A percentile compares a stretch with the other conserved stretches of the same genome.
Evolutionary conservation across 2,797 vertebrate genomes (phyloP).

Genomic region (Pteronotus mesoamericanus): DNA sequence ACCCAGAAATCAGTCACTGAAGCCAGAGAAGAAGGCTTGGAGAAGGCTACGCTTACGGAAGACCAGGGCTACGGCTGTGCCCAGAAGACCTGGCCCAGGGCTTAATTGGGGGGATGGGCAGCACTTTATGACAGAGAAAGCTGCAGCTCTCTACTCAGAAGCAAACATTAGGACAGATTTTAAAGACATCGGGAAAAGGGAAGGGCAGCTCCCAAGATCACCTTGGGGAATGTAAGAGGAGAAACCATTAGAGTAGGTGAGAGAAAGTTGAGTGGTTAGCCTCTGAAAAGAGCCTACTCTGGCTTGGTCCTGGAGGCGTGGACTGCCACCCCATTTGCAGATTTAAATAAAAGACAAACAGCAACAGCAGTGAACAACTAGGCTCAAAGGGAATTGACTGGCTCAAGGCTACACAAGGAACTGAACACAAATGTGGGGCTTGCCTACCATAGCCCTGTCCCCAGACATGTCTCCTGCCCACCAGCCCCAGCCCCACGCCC

Average conservation of each 20-base stretch:
- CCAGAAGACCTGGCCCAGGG: not conserved
- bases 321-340: not conserved
- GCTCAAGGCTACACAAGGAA: not conserved
- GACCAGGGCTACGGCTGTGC: not conserved
- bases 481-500: too few species aligned
- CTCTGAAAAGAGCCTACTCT: not conserved
- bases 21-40: slow-evolving; percentile 96
- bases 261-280: not conserved
- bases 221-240: slow-evolving; percentile 80
- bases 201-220: slow-evolving; percentile 96
- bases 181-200: slow-evolving; percentile 89
- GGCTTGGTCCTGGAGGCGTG: too few species aligned
- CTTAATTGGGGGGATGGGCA: not conserved
- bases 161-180: slow-evolving; percentile 93
- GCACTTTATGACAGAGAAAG: slow-evolving; percentile 95
- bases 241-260: not conserved
- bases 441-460: not conserved
- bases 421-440: not conserved
- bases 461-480: not conserved
- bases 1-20: slow-evolving; percentile 98
- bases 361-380: not conserved
- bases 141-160: slow-evolving; percentile 90
- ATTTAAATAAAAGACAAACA: not conserved
- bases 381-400: not conserved
- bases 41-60: slow-evolving; percentile 23